These are phyloP conservation scores for Penelope pileata DNA, from an alignment of 2,113 vertebrate genomes.

Conservation along the genomic window DNA sequence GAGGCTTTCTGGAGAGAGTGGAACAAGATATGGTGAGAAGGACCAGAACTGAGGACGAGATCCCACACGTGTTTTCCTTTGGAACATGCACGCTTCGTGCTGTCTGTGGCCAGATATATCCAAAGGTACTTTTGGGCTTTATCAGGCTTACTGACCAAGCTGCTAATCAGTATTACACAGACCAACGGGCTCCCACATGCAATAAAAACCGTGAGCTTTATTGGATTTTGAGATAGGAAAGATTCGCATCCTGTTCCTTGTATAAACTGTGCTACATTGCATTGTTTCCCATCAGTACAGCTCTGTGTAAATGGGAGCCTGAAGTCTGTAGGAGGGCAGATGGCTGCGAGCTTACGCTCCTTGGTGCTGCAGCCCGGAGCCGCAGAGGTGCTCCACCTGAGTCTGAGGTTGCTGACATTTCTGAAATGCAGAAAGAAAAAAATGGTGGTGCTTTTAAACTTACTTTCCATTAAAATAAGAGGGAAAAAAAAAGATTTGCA, in stretches of 20 bases:
- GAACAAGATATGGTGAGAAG: background rate
- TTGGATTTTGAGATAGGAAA: conserved; percentile 54
- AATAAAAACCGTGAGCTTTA: conserved; percentile 57
- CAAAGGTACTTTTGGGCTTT: background rate
- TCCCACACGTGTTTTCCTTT: background rate
- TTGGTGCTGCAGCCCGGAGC: conserved; percentile 33
- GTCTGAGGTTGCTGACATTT: conserved; percentile 8
- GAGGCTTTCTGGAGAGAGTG: background rate
- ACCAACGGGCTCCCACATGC: conserved; percentile 47
- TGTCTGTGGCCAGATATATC: background rate
- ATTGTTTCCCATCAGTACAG: background rate
- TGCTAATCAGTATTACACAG: conserved; percentile 33
- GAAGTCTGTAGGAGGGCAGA: background rate
- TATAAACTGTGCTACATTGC: conserved; percentile 38
- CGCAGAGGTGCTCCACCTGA: background rate
- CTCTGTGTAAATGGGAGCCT: background rate
- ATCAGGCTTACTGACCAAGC: conserved; percentile 18
- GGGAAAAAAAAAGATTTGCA: background rate
- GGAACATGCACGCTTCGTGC: background rate
- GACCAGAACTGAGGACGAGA: background rate
- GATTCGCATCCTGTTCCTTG: conserved; percentile 13
- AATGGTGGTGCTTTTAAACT: background rate
- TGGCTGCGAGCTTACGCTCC: background rate
- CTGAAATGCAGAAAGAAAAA: conserved; percentile 6
- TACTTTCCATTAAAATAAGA: background rate